Conservation (phyloP, 2,113 vertebrate genomes). For the Hucho hucho region DNA sequence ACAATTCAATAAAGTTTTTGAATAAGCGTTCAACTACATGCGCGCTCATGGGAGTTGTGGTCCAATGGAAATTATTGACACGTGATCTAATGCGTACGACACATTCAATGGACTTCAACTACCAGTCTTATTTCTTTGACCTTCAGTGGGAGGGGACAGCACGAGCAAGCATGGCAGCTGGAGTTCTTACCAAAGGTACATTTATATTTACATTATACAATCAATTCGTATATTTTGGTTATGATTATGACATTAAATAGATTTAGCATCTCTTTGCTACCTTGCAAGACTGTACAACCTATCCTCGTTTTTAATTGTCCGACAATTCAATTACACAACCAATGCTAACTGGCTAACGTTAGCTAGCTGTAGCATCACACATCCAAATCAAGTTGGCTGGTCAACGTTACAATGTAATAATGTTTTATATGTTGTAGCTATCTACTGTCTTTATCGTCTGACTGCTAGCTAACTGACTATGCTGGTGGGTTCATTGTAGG, state of each 20-base stretch:
- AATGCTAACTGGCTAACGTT: not conserved
- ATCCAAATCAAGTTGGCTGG: not conserved
- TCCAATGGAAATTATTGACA: not conserved
- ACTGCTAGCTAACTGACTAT: not conserved
- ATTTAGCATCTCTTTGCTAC: not conserved
- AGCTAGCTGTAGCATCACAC: not conserved
- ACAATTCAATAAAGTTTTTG: slow-evolving; percentile 48
- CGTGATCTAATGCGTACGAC: not conserved
- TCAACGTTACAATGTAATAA: not conserved
- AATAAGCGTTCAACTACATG: not conserved
- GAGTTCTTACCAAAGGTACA: slow-evolving; percentile 66
- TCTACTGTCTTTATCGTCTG: no score
- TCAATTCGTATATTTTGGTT: not conserved
- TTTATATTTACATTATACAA: not conserved
- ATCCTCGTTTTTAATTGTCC: not conserved
- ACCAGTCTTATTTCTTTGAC: slow-evolving; percentile 46
- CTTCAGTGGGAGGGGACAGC: slow-evolving; percentile 39
- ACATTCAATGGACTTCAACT: slow-evolving; percentile 16
- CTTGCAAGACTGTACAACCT: not conserved
- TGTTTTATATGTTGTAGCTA: no score
- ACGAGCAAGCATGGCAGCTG: slow-evolving; percentile 64
- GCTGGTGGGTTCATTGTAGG: slow-evolving; percentile 36
- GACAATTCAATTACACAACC: not conserved
- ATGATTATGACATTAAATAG: not conserved
- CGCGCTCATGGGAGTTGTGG: slow-evolving; percentile 36